Conservation (phyloP, 1,140 invertebrate species). For the Cherax destructor region DNA sequence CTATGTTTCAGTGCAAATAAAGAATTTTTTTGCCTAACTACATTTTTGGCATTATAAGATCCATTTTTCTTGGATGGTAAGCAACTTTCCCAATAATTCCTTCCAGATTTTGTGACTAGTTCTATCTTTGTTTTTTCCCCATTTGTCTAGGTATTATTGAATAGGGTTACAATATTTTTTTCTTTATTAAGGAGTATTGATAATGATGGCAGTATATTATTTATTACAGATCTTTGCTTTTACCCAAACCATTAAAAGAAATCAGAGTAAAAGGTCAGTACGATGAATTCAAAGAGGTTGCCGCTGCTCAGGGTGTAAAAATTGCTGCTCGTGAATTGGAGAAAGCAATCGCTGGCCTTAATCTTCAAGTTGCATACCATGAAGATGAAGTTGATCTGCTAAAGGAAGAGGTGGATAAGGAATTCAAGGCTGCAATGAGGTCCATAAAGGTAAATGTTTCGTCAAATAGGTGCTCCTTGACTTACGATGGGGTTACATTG, state of each 20-base stretch:
- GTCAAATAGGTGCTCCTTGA: not conserved
- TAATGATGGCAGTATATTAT: not conserved
- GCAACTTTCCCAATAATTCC: no score
- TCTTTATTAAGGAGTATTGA: no score
- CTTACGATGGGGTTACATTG: no score
- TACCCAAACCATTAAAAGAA: conserved; percentile 98
- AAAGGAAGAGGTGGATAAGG: conserved; percentile 86
- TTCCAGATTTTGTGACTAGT: no score
- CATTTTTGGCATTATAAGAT: no score
- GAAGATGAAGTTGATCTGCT: conserved; percentile 95
- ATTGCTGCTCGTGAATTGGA: conserved; percentile 98
- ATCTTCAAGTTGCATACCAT: conserved; percentile 90
- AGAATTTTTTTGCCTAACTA: no score
- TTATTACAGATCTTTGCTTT: conserved; percentile 87
- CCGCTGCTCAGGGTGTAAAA: conserved; percentile 98
- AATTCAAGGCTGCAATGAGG: conserved; percentile 91
- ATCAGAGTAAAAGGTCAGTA: conserved; percentile 98
- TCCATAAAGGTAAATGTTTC: conserved; percentile 88
- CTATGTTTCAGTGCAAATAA: no score
- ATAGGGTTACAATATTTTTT: no score
- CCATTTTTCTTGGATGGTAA: no score
- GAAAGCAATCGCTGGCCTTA: conserved; percentile 93
- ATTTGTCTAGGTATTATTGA: no score
- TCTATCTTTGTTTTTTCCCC: no score
- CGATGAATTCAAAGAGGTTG: conserved; percentile 95